phyloP scores from a whole-genome alignment of 2,113 vertebrate genomes.

The Rhipidura dahli region DNA sequence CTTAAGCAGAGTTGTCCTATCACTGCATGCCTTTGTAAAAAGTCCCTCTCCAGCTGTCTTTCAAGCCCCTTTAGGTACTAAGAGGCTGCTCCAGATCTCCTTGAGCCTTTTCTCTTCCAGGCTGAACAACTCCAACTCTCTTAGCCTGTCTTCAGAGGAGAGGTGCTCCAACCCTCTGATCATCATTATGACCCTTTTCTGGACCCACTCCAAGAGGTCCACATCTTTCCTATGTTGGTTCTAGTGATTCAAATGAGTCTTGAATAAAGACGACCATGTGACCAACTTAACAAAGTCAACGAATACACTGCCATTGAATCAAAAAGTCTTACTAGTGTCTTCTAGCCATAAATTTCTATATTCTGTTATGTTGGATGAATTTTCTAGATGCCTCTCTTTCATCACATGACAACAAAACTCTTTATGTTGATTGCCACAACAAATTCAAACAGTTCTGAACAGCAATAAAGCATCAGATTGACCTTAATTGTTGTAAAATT shows the following conservation, averaged over 20 bases:
- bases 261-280: not conserved
- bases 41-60: not conserved
- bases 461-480: not conserved
- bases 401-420: not conserved
- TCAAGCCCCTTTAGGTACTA: not conserved
- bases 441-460: not conserved
- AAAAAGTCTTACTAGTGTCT: not conserved
- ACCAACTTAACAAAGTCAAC: not conserved
- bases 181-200: not conserved
- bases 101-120: not conserved
- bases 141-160: not conserved
- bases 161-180: not conserved
- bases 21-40: not conserved
- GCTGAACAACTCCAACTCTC: not conserved
- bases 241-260: not conserved
- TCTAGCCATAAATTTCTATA: not conserved
- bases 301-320: not conserved
- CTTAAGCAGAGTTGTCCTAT: not conserved
- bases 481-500: not conserved
- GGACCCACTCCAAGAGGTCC: not conserved
- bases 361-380: not conserved
- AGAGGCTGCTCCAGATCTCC: not conserved
- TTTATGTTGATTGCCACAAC: not conserved
- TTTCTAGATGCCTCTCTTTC: not conserved
- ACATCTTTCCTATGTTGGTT: not conserved